These are phyloP conservation scores for Girardinus metallicus DNA, from an alignment of 2,797 vertebrate species.

Conservation along the genomic window DNA sequence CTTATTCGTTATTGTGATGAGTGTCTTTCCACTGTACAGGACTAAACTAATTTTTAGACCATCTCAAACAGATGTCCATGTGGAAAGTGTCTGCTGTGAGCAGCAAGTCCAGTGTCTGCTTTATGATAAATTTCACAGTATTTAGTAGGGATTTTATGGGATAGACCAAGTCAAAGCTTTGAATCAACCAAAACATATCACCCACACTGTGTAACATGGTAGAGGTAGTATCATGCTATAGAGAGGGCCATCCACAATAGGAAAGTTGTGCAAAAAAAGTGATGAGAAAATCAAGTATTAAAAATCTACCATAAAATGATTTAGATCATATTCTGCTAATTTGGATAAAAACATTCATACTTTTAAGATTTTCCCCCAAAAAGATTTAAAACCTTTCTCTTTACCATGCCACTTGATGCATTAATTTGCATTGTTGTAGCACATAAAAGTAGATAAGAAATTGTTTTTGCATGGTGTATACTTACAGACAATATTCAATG, in stretches of 20 bases:
- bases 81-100: constrained; percentile 58
- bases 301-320: background rate
- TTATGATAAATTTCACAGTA: background rate
- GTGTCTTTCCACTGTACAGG: constrained; percentile 63
- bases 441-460: constrained; percentile 11
- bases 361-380: too few relatives aligned
- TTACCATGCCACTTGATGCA: background rate
- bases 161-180: background rate
- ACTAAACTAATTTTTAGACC: constrained; percentile 55
- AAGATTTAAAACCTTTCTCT: background rate
- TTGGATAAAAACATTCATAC: background rate
- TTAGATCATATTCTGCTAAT: background rate
- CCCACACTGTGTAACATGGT: background rate
- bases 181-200: background rate
- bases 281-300: background rate
- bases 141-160: background rate
- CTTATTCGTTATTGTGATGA: constrained; percentile 64
- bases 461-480: constrained; percentile 44
- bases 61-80: constrained; percentile 67
- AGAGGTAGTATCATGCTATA: background rate
- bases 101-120: constrained; percentile 69
- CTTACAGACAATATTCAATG: constrained; percentile 51
- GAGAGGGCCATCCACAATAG: background rate
- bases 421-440: background rate
- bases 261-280: background rate